These are phyloP conservation scores for Cygnus olor DNA, from an alignment of 2,797 vertebrate genomes.

Conservation along the genomic window DNA sequence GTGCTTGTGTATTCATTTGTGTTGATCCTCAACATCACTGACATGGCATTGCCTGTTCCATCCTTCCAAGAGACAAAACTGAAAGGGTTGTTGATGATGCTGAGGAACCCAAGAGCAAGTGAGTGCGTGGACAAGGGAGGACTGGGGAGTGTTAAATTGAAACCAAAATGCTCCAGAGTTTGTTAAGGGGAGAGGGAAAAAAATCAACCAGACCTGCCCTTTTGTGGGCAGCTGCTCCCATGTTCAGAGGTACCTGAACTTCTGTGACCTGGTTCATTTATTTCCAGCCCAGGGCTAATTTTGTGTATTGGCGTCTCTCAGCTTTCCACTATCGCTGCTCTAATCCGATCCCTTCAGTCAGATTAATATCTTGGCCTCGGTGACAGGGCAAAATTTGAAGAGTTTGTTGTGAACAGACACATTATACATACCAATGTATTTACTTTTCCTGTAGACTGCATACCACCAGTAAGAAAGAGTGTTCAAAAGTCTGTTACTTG, in stretches of 20 bases:
- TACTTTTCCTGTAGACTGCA: slow-evolving; percentile 84
- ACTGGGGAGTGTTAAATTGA: neutral
- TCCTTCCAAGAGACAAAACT: neutral
- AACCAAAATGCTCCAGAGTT: neutral
- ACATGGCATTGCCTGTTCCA: neutral
- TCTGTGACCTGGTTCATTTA: neutral
- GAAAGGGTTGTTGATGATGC: neutral
- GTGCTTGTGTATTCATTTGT: slow-evolving; percentile 37
- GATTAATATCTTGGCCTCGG: neutral
- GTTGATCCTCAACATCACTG: neutral
- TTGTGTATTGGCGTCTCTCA: neutral
- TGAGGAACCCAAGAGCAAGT: neutral
- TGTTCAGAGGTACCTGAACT: slow-evolving; percentile 75
- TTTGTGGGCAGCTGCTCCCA: neutral
- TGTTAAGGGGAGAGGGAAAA: neutral
- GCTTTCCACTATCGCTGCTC: neutral
- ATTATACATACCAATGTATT: slow-evolving; percentile 78
- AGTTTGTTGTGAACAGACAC: slow-evolving; percentile 28
- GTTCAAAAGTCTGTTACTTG: slow-evolving; percentile 86
- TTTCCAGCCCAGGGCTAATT: neutral
- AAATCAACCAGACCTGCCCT: neutral
- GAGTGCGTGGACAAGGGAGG: neutral
- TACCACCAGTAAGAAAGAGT: slow-evolving; percentile 84
- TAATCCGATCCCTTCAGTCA: neutral
- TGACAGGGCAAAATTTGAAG: slow-evolving; percentile 27